Base-by-base conservation (phyloP, 2,888 invertebrate species). In the Parapristionchus giblindavisi region DNA sequence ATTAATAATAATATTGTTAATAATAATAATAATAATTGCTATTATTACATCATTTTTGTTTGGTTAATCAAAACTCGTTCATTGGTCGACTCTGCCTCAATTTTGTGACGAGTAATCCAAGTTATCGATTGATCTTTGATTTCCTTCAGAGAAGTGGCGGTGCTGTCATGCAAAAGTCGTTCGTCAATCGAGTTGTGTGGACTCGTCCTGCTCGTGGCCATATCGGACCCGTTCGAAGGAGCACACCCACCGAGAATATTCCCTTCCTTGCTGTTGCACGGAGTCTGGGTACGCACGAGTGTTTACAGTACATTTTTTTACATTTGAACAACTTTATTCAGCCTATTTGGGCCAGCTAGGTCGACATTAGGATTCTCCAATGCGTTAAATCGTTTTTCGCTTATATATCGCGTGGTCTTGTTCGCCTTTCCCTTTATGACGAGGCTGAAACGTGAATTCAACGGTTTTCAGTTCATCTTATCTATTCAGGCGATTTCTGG, bases 141-240 rank as follows among this genome's bases (percentile, higher is more conserved):
- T 27, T 14, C 0, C 36, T 32, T 1, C 29, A 66, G 60, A 48
- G 34, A 3, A 48, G 34, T 4, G 89, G 81, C 90, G 94, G 65
- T 68, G 0, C 68, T 2, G 71, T 76, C 11, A 21, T 27, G 27
- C 56, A 90, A 66, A 93, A 93, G 88, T 91, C 92, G 77, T 97
- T 97, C 1, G 96, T 98, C 0, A 94, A 95, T 0, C 91, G 98
- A 56, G 97, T 99, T 0, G 97, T 99, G 0, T 98, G 98, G 98
- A 95, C 95, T 89, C 91, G 98, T 83, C 96, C 96, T 0, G 91
- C 93, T 43, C 91, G 93, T 52, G 94, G 94, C 14, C 93, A 93
- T 87, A 92, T 92, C 86, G 96, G 96, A 0, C 96, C 96, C 0
- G 93, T 96, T 17, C 91, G 94, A 70, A 92, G 95, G 81, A 94